Evolutionary conservation across 2,888 invertebrate species (phyloP), one percentile per base, ranked within the genome.

Genomic region (Coenonympha glycerion): DNA sequence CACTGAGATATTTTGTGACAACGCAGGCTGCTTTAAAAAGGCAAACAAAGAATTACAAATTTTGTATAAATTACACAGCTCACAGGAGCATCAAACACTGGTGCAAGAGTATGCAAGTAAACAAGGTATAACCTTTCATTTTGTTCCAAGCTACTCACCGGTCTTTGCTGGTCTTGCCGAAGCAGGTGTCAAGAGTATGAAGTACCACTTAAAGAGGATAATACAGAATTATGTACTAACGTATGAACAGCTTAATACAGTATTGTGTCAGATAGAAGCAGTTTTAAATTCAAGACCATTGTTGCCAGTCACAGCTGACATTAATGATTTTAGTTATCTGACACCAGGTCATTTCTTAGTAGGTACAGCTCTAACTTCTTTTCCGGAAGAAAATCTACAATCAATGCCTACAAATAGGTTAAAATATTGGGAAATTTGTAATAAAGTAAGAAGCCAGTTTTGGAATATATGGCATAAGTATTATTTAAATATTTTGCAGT

Each of bases 251-350:
- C 15, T 55, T 1, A 30, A 33, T 16, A 56, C 58, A 2, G 41
- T 59, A 2, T 22, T 59, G 11, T n/a, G n/a, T 34, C 47, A 59
- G 42, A 56, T 56, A 21, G 58, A 58, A 24, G 55, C 46, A 1
- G 31, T 56, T 9, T 28, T 58, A 16, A 58, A 58, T 15, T 56
- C 55, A 6, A 21, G 58, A 6, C 58, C 58, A n/a, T 15, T 56
- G 2, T 18, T 49, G 13, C 50, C 57, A 3, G 6, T 53, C 1
- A 19, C 41, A 3, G 28, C 28, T 6, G 15, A 39, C 2, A 2
- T 34, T 11, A 36, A 24, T 31, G 56, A 58, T 31, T 45, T 21
- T 11, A 15, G 45, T 33, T 55, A 56, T 30, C 19, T 56, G 1
- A n/a, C n/a, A 11, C 28, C 28, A 28, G 28, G 28, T 3, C n/a